Base-by-base conservation (phyloP, 2,797 vertebrate genomes). In the Lepus townsendii region DNA sequence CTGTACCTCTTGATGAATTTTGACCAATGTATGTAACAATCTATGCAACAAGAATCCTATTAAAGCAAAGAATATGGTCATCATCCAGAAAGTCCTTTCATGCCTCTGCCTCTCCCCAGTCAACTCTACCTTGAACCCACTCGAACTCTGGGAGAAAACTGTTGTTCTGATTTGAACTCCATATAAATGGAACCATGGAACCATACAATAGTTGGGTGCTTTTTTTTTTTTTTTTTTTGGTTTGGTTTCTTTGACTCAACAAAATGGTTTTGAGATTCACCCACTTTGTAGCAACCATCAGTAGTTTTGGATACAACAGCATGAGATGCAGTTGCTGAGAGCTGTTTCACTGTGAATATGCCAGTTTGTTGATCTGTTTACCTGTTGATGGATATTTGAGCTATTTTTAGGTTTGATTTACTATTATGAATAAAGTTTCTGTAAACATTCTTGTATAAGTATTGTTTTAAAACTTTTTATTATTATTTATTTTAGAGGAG, bases 21-120 rank as follows among this genome's bases (percentile, higher is more conserved):
- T 89, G 30, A 50, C 42, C 57, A 65, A 78, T 50, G 42, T n/a
- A 63, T 10, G 16, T 16, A 90, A 16, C 54, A 47, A 47, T 75
- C 66, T n/a, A 17, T 60, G 27, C 90, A 62, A 79, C 32, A 80
- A 9, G 82, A 78, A 90, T 19, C 22, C 17, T 86, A 69, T 35
- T 88, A 90, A 93, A 69, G 62, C 52, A 22, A 5, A 87, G 73
- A 94, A 77, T 71, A 83, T 16, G 62, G 47, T 76, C 16, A 79
- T 84, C 65, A 14, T 47, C 38, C 54, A 84, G 52, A 85, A 85
- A 92, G 10, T 63, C 84, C 12, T 38, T 14, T 92, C 32, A 30
- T 47, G 5, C 24, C 19, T 10, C 65, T 85, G 5, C 19, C 13
- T 10, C 65, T 85, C 69, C 17, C 73, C 9, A 60, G n/a, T 86